These are phyloP conservation scores for Leucoraja erinaceus DNA, from an alignment of 2,113 vertebrate genomes.

Conservation along the genomic window DNA sequence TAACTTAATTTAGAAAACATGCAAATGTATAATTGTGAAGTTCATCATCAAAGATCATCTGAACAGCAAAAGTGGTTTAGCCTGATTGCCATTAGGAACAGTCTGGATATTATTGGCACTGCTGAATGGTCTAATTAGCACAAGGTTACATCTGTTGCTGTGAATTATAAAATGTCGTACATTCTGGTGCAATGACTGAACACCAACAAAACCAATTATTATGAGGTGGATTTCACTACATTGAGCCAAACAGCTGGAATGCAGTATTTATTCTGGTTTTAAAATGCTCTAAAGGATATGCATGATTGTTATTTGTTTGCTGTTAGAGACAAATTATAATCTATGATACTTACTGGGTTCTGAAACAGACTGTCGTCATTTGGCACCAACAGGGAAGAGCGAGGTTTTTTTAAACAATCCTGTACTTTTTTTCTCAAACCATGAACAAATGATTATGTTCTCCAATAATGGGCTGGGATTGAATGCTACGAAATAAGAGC, in stretches of 20 bases:
- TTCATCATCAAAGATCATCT: slow-evolving; percentile 1
- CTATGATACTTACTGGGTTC: background rate
- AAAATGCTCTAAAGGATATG: background rate
- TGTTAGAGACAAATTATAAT: background rate
- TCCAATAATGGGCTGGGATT: no score
- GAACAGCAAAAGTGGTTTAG: background rate
- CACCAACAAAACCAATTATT: background rate
- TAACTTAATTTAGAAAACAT: slow-evolving; percentile 2
- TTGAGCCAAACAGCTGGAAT: background rate
- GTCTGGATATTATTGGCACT: background rate
- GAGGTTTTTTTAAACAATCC: background rate
- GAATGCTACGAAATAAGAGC: background rate
- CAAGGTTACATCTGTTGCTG: background rate
- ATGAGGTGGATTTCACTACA: background rate
- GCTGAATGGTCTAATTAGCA: background rate
- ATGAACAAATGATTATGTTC: background rate
- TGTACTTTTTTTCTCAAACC: background rate
- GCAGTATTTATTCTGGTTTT: background rate
- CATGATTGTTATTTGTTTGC: background rate
- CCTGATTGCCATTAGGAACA: background rate
- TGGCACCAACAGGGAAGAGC: background rate
- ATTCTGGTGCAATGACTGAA: background rate
- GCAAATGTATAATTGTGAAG: background rate
- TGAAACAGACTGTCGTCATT: background rate
- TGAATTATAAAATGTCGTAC: no score